Base-by-base conservation (phyloP, 2,888 invertebrate species). In the Tryphoninae sp. region DNA sequence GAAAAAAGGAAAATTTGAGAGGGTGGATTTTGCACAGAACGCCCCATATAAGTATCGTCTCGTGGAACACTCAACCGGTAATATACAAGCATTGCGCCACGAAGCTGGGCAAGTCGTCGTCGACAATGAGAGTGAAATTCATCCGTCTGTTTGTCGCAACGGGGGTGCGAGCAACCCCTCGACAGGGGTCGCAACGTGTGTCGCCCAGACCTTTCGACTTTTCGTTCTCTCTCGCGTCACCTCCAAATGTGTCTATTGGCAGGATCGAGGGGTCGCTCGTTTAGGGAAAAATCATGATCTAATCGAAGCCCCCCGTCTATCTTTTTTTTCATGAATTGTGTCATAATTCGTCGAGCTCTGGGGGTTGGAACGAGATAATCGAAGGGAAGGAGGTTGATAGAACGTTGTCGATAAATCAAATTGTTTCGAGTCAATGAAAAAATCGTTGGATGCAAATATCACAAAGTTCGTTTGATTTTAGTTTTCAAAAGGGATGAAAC, bases 111-210 rank as follows among this genome's bases (percentile, higher is more conserved):
- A 40, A 65, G 58, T 22, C 59, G 69, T 79, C 64, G 69, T 61
- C 78, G 83, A 84, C 84, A 84, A 86, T 84, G 78, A 79, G 74
- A 68, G 55, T 84, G 88, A 87, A 86, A 88, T 88, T 83, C 84
- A 85, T 87, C 86, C 79, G 83, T 86, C 77, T 86, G 84, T 85
- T 84, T 61, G 75, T 78, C 89, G 40, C 89, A 19, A 79, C 85
- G 84, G 88, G 88, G 86, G 83, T 74, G 75, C 83, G 74, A 62
- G 80, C 62, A 65, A 68, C 82, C 68, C 22, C 82, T 49, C 83
- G 67, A 73, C 78, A 53, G 83, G 84, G 81, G 55, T 11, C 19
- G 78, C 85, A 78, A 51, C 74, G 83, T 81, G 81, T 83, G 83
- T 72, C 62, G 65, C 71, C 49, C 85, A 86, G 82, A 61, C 83